phyloP scores from a whole-genome alignment of 37 sponge, comb jelly and placozoan species.

The Chondrosia reniformis region DNA sequence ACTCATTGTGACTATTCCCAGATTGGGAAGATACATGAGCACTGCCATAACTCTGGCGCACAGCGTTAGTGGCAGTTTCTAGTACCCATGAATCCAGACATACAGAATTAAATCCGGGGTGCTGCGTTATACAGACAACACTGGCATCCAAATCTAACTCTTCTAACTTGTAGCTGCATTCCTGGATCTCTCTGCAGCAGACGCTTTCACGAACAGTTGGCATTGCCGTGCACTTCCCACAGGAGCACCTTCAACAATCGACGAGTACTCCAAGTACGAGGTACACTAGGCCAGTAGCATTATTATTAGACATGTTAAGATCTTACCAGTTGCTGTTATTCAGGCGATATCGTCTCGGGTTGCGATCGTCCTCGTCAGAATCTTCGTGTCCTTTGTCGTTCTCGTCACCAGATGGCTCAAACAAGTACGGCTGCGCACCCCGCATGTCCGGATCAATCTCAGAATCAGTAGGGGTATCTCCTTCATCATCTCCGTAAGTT shows the following conservation, averaged over 20 bases:
- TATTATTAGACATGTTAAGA: neutral
- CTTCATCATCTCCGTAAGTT: neutral
- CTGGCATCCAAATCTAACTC: no score
- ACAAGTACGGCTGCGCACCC: neutral
- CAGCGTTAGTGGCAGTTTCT: no score
- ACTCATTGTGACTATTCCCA: neutral
- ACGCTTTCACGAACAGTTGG: slow-evolving; percentile 29
- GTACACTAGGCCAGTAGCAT: neutral
- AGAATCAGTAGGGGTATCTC: neutral
- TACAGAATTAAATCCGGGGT: neutral
- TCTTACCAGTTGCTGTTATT: neutral
- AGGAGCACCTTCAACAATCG: slow-evolving; percentile 25
- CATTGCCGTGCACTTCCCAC: slow-evolving; percentile 32
- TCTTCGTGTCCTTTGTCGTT: neutral
- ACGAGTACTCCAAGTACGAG: neutral
- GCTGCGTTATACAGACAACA: no score
- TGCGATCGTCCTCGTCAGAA: neutral
- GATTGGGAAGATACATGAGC: neutral
- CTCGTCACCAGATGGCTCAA: neutral
- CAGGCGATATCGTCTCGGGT: neutral
- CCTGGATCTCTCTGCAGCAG: slow-evolving; percentile 32
- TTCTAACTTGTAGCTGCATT: no score
- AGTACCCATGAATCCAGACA: slow-evolving; percentile 22
- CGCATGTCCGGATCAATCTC: neutral
- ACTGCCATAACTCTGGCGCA: slow-evolving; percentile 2